phyloP scores from a whole-genome alignment of 1,140 invertebrate genomes.

The Drosophila kepulauana region DNA sequence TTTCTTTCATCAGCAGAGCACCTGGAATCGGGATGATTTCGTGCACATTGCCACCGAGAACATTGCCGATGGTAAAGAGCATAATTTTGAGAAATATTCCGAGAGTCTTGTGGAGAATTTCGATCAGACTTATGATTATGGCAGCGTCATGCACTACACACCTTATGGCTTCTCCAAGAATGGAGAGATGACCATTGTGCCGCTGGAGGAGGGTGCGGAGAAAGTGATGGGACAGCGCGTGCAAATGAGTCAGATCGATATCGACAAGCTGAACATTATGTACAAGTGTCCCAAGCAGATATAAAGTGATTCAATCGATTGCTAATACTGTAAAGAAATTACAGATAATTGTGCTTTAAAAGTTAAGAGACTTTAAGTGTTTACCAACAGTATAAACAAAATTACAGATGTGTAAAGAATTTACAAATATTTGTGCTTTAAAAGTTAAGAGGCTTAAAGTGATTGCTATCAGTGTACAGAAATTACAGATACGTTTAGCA shows the following conservation, averaged over 20 bases:
- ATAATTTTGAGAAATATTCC: constrained; percentile 86
- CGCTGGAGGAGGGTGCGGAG: constrained; percentile 73
- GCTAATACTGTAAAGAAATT: not conserved
- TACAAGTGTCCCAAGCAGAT: constrained; percentile 85
- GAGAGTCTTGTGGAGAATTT: constrained; percentile 85
- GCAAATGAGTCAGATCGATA: constrained; percentile 86
- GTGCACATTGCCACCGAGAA: constrained; percentile 89
- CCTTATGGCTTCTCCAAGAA: constrained; percentile 91
- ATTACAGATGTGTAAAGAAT: too few species aligned
- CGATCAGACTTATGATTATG: constrained; percentile 87
- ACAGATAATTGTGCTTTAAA: too few species aligned
- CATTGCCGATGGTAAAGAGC: constrained; percentile 86
- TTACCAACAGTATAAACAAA: too few species aligned
- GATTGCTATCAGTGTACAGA: too few species aligned
- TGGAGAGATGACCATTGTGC: constrained; percentile 89
- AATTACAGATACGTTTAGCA: too few species aligned
- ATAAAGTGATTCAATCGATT: constrained; percentile 1
- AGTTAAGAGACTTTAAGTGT: too few species aligned
- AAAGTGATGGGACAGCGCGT: constrained; percentile 86
- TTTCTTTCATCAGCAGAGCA: constrained; percentile 91
- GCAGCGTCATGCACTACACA: constrained; percentile 89
- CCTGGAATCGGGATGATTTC: constrained; percentile 89
- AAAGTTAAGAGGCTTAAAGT: too few species aligned
- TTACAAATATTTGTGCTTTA: too few species aligned
- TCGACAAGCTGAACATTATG: constrained; percentile 86